Evolutionary conservation across 92 coral and sea anemone genomes (phyloP).

Genomic region (Zoanthus gigantus): DNA sequence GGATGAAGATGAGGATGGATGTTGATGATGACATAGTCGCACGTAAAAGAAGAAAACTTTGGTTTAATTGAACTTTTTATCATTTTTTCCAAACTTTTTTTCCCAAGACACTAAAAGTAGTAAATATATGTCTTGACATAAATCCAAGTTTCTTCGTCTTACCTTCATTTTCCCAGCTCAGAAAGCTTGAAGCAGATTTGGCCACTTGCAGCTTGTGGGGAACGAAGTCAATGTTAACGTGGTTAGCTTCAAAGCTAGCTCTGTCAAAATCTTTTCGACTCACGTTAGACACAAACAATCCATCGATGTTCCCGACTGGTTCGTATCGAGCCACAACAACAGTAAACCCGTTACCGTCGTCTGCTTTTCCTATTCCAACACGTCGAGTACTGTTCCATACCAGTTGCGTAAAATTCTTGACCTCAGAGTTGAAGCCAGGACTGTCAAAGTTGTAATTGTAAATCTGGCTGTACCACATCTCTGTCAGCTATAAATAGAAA

Average conservation of each 20-base stretch:
- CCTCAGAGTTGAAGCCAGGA: constrained; percentile 80
- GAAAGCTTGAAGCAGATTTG: constrained; percentile 74
- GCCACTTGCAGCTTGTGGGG: constrained; percentile 66
- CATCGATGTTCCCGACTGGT: constrained; percentile 96
- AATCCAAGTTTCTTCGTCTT: background rate
- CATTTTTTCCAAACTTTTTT: too few species aligned
- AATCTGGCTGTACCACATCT: constrained; percentile 93
- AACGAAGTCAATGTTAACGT: constrained; percentile 66
- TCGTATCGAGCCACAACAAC: constrained; percentile 95
- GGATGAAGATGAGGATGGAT: too few species aligned
- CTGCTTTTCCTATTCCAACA: constrained; percentile 90
- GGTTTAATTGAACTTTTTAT: too few species aligned
- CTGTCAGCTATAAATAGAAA: constrained; percentile 69
- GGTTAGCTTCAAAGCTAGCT: constrained; percentile 70
- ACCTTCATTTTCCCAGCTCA: constrained; percentile 95
- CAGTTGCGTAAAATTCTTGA: constrained; percentile 92
- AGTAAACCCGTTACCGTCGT: constrained; percentile 75
- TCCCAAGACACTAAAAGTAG: too few species aligned
- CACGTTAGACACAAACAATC: constrained; percentile 88
- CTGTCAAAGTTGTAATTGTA: constrained; percentile 84
- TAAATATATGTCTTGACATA: background rate
- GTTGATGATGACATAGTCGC: too few species aligned
- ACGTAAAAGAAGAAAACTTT: too few species aligned
- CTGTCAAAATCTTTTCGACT: constrained; percentile 78
- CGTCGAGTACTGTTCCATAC: constrained; percentile 89